Evolutionary conservation across 2,797 vertebrate genomes (phyloP).

Genomic region (Apodemus agrarius): DNA sequence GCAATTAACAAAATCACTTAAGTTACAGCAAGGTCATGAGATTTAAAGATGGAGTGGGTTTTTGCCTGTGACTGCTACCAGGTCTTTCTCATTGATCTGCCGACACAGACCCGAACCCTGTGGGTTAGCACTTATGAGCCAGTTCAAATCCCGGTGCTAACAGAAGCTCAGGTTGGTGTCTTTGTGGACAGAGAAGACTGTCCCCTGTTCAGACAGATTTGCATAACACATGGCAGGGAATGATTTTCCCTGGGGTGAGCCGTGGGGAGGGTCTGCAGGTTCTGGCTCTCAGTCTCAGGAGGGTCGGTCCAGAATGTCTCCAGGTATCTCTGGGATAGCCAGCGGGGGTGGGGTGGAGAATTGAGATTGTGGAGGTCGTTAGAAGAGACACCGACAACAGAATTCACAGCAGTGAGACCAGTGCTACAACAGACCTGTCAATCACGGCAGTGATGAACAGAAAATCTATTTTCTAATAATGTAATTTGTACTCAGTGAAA

Average conservation of each 20-base stretch:
- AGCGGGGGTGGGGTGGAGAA: background rate
- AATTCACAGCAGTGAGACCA: background rate
- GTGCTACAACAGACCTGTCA: too few relatives aligned
- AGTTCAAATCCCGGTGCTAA: slow-evolving; percentile 36
- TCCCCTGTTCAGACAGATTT: background rate
- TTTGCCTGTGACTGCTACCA: background rate
- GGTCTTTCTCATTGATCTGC: slow-evolving; percentile 30
- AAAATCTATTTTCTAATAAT: background rate
- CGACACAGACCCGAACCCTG: slow-evolving; percentile 44
- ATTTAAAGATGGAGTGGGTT: background rate
- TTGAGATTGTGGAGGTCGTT: background rate
- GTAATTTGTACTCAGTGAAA: background rate
- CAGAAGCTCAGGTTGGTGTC: background rate
- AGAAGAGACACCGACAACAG: background rate
- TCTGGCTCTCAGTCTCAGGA: background rate
- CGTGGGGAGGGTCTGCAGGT: background rate
- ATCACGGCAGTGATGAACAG: background rate
- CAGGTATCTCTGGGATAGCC: too few relatives aligned
- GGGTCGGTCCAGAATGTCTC: too few relatives aligned
- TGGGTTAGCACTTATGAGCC: background rate
- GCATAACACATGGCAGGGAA: background rate
- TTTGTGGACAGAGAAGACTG: background rate
- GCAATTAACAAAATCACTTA: slow-evolving; percentile 38
- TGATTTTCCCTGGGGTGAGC: background rate
- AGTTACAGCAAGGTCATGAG: background rate